These are phyloP conservation scores for Syngnathus rostellatus DNA, from an alignment of 2,797 vertebrate species.

Conservation along the genomic window DNA sequence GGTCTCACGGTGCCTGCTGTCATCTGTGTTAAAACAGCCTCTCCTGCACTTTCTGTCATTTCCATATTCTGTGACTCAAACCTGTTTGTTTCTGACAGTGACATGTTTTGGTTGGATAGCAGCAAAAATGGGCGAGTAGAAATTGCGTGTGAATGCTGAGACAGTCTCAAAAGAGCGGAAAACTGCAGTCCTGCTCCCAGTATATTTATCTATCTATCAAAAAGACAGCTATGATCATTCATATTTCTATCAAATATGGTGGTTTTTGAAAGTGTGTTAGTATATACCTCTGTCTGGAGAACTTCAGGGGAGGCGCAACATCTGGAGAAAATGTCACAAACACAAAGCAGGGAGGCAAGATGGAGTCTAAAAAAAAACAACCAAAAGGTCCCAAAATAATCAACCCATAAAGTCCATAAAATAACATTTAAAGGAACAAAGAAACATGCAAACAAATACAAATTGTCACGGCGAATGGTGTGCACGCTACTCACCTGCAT, in stretches of 20 bases:
- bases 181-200: not conserved
- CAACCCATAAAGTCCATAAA: no score
- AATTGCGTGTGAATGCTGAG: slow-evolving; percentile 2
- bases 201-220: not conserved
- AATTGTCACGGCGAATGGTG: no score
- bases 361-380: no score
- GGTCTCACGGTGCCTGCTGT: slow-evolving; percentile 18
- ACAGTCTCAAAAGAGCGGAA: not conserved
- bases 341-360: no score
- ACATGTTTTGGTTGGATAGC: slow-evolving; percentile 30
- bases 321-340: not conserved
- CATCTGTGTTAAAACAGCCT: slow-evolving; percentile 23
- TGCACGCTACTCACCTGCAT: no score
- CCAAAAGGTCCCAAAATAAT: no score
- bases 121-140: not conserved
- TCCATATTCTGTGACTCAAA: slow-evolving; percentile 11
- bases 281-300: no score
- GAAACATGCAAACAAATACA: no score
- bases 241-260: not conserved
- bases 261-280: no score
- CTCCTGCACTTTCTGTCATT: not conserved
- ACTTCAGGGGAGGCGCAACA: not conserved
- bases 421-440: no score
- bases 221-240: not conserved
- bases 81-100: slow-evolving; percentile 12